Conservation (phyloP, 2,797 vertebrate species). For the Semotilus atromaculatus region DNA sequence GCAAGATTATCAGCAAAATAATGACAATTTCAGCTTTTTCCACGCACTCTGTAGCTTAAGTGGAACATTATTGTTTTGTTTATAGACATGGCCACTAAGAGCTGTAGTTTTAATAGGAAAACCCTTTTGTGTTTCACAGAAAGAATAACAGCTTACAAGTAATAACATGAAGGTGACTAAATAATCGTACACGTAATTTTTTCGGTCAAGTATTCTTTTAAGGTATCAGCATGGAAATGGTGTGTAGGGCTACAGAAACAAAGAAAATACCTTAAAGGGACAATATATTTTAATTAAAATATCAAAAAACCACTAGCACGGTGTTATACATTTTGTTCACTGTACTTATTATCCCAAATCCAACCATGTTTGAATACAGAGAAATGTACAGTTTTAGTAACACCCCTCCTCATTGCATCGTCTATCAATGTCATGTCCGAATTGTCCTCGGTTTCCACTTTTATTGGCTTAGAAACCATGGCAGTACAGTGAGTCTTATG, state of each 20-base stretch:
- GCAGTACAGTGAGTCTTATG: no score
- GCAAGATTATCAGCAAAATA: background rate
- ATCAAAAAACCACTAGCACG: no score
- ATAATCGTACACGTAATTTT: background rate
- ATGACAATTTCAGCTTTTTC: background rate
- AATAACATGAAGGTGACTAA: background rate
- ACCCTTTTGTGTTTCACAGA: constrained; percentile 2
- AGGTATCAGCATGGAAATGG: background rate
- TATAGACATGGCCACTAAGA: background rate
- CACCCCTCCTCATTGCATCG: no score
- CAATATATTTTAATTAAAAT: no score
- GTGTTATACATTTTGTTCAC: no score
- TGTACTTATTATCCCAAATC: no score
- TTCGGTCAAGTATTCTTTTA: background rate
- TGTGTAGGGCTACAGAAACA: background rate
- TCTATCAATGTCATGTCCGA: no score
- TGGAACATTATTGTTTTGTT: background rate
- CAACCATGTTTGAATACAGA: no score
- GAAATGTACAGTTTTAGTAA: no score
- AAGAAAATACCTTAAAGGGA: background rate
- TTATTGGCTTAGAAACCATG: no score
- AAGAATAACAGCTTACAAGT: background rate
- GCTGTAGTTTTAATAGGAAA: background rate
- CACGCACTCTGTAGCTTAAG: background rate
- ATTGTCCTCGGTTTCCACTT: no score